Percentiles rank a stretch among this genome's conserved stretches.
Evolutionary conservation across 53 echinoderm and acorn worm species (phyloP).

Genomic region (Arbacia lixula): DNA sequence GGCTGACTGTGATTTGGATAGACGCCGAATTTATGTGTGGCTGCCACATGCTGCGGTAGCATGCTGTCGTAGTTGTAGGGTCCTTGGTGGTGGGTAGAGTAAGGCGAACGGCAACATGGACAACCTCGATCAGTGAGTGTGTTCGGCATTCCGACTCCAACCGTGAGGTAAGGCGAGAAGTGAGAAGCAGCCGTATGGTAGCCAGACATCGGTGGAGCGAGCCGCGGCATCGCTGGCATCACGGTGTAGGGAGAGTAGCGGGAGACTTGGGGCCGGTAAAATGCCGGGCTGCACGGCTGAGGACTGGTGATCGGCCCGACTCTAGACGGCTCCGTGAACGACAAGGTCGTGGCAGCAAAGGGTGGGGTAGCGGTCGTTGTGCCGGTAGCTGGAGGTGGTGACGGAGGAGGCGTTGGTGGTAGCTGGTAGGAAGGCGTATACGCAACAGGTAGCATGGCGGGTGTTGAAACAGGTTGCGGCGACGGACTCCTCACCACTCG

Average conservation of each 20-base stretch:
- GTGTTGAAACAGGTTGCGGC: neutral
- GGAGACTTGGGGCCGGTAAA: constrained; percentile 18
- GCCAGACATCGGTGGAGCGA: neutral
- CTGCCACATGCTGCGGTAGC: constrained; percentile 2
- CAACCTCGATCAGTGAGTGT: no score
- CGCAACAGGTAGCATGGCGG: neutral
- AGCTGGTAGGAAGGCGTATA: neutral
- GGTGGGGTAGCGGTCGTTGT: neutral
- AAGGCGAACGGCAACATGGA: no score
- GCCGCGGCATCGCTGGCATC: constrained; percentile 11
- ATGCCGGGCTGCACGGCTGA: constrained; percentile 4
- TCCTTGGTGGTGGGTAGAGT: neutral
- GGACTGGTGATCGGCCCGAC: constrained; percentile 15
- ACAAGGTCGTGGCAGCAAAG: neutral
- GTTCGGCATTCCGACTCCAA: neutral
- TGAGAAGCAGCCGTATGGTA: constrained; percentile 9
- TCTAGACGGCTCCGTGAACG: neutral
- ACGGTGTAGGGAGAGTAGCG: constrained; percentile 28
- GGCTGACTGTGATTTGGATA: constrained; percentile 9
- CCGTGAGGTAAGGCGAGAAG: neutral
- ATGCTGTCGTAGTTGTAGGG: neutral
- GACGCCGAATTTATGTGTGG: constrained; percentile 18
- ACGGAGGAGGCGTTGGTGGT: constrained; percentile 33
- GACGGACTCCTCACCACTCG: constrained; percentile 12
- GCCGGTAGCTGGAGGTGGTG: constrained; percentile 4